Base-by-base conservation (phyloP, 2,797 vertebrate genomes). In the Serranus cabrilla region DNA sequence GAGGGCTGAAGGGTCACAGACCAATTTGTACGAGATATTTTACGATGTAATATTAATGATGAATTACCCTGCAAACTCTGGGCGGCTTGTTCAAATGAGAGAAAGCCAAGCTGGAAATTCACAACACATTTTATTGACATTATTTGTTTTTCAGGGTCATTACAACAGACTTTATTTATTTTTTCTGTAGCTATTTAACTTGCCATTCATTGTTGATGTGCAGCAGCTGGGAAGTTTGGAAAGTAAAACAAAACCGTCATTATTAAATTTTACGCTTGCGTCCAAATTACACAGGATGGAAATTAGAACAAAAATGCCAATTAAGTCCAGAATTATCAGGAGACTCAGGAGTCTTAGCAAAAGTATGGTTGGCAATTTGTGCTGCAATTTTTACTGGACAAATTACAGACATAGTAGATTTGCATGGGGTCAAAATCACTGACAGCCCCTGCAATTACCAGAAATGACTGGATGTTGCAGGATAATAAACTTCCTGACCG, bases 381-480 rank as follows among this genome's bases (percentile, higher is more conserved):
- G 40, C 46, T 58, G 76, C 52, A 65, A 49, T 47, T 71, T 68
- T 18, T 37, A 34, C 54, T 70, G 5, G 18, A 64, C 63, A 59
- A 71, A 66, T 39, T 37, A 37, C 79, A 78, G 72, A 81, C 45
- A 1, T 9, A 2, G 21, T 25, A 0, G 43, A 63, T 62, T 72
- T 55, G 1, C 49, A 47, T 8, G 20, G 43, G 51, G 25, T 81
- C 34, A 51, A 49, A 79, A 57, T 62, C 37, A 37, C 70, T 18
- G 25, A 55, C 51, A 25, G 21, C 25, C 21, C 27, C 42, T 37
- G 42, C 64, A 76, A 76, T 91, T 86, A 84, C 18, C 23, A 27
- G 65, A 52, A 84, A 81, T 77, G 47, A 56, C 62, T 11, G 13
- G 6, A 37, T 1, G 16, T 87, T 80, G 46, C 81, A 11, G 1